phyloP scores from a whole-genome alignment of 2,113 vertebrate species.

The Lethenteron reissneri region DNA sequence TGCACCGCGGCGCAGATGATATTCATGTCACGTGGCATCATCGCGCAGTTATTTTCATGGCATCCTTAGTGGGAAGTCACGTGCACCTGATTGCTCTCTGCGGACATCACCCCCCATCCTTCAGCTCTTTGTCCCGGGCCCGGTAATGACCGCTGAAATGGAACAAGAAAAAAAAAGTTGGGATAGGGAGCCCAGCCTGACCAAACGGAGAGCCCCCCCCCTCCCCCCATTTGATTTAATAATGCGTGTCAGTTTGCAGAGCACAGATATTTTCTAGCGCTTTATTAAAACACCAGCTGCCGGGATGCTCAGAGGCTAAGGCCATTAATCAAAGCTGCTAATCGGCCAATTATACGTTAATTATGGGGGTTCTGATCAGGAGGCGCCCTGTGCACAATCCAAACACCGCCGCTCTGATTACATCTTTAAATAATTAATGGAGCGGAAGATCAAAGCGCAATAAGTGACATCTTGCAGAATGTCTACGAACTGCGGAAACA shows the following conservation, averaged over 20 bases:
- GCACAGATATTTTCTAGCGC: neutral
- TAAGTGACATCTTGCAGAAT: too few species aligned
- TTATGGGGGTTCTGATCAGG: too few species aligned
- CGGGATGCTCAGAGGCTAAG: neutral
- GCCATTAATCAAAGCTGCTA: neutral
- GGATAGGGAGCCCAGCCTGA: neutral
- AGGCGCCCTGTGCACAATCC: too few species aligned
- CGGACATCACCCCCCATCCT: slow-evolving; percentile 4
- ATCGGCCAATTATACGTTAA: neutral
- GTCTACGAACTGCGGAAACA: too few species aligned
- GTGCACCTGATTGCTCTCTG: slow-evolving; percentile 3
- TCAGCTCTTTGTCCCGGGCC: slow-evolving; percentile 4
- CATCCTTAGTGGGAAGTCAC: slow-evolving; percentile 6
- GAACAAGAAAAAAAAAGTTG: neutral
- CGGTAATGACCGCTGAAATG: slow-evolving; percentile 5
- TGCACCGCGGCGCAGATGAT: slow-evolving; percentile 2
- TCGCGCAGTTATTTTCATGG: slow-evolving; percentile 5
- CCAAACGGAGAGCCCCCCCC: neutral
- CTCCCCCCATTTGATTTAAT: slow-evolving; percentile 2
- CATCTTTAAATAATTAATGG: too few species aligned
- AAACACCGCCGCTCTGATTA: too few species aligned
- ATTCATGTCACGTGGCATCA: neutral
- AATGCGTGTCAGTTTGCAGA: slow-evolving; percentile 6
- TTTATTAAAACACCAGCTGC: slow-evolving; percentile 3
- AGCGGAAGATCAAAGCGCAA: too few species aligned